Evolutionary conservation across 2,888 invertebrate genomes (phyloP), one percentile per base, ranked within the genome.

Genomic region (Drosophila bunnanda): DNA sequence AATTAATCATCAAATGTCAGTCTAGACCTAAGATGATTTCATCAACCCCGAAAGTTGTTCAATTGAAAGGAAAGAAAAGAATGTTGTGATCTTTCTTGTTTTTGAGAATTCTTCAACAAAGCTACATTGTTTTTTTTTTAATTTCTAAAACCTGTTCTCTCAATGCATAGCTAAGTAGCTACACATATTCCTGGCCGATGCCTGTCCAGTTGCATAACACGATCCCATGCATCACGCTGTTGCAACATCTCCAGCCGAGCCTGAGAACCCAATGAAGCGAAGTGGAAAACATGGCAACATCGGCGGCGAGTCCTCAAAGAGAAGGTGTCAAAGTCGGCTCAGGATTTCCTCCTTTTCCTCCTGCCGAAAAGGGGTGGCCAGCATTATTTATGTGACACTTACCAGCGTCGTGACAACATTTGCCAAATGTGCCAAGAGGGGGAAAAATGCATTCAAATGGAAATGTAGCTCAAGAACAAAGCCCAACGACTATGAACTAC

Each of bases 321-420:
- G 61, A 58, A 78, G 75, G 76, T 77, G 79, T 77, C 62, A 68
- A 74, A 58, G 64, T 72, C 58, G 76, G 34, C 70, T 48, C 39
- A 46, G 38, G 15, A 30, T 36, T 66, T 36, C 41, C 54, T 67
- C 74, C 79, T 65, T 17, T 10, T 39, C 13, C 41, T 20, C 7
- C 41, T 20, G 79, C 79, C 73, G 84, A 67, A 69, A 71, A 66
- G 62, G 71, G 75, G 67, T 62, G 69, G 72, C 43, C 17, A 36
- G 38, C 22, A 66, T 78, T 76, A 74, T 76, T 82, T 82, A 80
- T 86, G 74, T 75, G 87, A 73, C 86, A 79, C 72, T 80, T 70
- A 54, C 56, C 62, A 68, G 52, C 58, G 66, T 72, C 67, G 66
- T 72, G 70, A 74, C 73, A 77, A 72, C 79, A 60, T 68, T 77